Evolutionary conservation across 2,888 invertebrate genomes (phyloP), one percentile per base, ranked within the genome.

Genomic region (Oligia latruncula): DNA sequence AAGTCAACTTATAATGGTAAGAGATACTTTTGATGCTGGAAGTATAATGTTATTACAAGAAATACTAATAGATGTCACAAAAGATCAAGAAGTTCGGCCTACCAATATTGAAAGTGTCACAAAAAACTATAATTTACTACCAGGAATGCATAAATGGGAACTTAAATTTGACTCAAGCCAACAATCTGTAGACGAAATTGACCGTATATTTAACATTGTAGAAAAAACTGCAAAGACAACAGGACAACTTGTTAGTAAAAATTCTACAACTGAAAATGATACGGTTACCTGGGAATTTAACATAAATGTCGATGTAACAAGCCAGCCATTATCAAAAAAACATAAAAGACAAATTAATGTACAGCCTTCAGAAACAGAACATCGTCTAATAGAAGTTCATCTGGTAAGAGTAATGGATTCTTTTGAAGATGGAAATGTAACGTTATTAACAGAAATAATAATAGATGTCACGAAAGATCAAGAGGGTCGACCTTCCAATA

Each of bases 391-490:
- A 29, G 1, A 11, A 67, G 4, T 11, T 4, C 0, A 71, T n/a
- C n/a, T 82, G 11, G 2, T 13, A n/a, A 52, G 2, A 58, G 17
- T 64, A 17, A 23, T 15, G 2, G 68, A 80, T 76, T 49, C 0
- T 17, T 67, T 75, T 49, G 60, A 46, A 2, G 8, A 13, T 0
- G 49, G 15, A 23, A 43, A 66, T 23, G 0, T 49, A 52, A 60
- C n/a, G 0, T 67, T 74, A 9, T 1, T 49, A 4, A 58, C 3
- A 4, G 40, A 52, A 4, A 35, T 78, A n/a, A 0, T 52, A 13
- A 15, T 78, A n/a, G 80, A 80, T 20, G 17, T 65, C 35, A 49
- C 65, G 15, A 73, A 74, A 17, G 9, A 73, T 17, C 49, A 58
- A 29, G 73, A 73, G 4, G 15, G 15, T 23, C 43, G n/a, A 58